Evolutionary conservation across 1,140 invertebrate genomes (phyloP).

Genomic region (Brachionus koreanus): DNA sequence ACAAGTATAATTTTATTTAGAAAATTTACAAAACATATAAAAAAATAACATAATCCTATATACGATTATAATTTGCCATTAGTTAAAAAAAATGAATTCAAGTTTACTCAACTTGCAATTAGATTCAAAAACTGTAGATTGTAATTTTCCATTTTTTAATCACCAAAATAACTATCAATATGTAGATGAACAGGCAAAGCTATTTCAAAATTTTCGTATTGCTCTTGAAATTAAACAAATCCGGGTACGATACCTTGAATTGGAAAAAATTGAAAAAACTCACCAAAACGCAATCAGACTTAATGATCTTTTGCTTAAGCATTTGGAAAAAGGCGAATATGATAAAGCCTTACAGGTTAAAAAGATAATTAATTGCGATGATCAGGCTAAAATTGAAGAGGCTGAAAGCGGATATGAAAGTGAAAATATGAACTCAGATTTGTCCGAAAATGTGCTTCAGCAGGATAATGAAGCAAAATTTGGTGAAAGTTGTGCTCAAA

Average conservation of each 20-base stretch:
- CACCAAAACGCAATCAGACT: neutral
- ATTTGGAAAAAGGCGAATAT: constrained; percentile 22
- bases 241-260: neutral
- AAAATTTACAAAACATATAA: neutral
- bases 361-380: constrained; percentile 5
- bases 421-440: neutral
- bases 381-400: neutral
- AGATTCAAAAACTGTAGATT: neutral
- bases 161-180: neutral
- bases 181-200: neutral
- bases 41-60: neutral
- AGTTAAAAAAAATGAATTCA: constrained; percentile 3
- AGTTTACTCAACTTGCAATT: neutral
- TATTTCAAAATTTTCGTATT: neutral
- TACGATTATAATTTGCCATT: neutral
- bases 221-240: constrained; percentile 14
- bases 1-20: neutral
- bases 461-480: neutral
- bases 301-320: neutral
- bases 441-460: neutral
- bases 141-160: neutral
- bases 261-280: constrained; percentile 4
- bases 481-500: neutral
- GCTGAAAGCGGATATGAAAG: constrained; percentile 21
- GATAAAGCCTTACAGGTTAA: neutral